A percentile compares a stretch with the other conserved stretches of the same genome.
phyloP scores from a whole-genome alignment of 2,888 invertebrate species.

The Tenthredo scrophulariae region DNA sequence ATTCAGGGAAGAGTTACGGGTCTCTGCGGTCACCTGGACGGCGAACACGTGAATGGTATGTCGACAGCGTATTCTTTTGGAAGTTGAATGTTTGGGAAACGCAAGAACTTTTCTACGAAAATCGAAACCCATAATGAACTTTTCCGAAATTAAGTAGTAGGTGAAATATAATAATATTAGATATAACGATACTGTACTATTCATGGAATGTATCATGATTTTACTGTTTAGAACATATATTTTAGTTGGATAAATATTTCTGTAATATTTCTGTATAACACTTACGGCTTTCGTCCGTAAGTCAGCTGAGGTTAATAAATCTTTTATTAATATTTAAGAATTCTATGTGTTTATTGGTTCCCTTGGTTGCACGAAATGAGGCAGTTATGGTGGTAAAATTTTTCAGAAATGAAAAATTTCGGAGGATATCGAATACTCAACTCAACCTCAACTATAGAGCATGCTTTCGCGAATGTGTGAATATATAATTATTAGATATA shows the following conservation, averaged over 20 bases:
- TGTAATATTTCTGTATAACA: not conserved
- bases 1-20: conserved; percentile 65
- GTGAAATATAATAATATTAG: not conserved
- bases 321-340: not conserved
- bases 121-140: not conserved
- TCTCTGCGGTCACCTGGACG: conserved; percentile 67
- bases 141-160: not conserved
- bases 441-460: too few relatives aligned
- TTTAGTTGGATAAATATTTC: not conserved
- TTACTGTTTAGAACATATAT: not conserved
- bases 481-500: too few relatives aligned
- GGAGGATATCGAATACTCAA: too few relatives aligned
- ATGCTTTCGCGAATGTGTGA: too few relatives aligned
- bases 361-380: too few relatives aligned
- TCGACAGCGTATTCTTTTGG: conserved; percentile 58
- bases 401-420: too few relatives aligned
- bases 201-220: not conserved
- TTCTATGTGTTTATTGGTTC: too few relatives aligned
- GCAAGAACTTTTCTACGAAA: not conserved
- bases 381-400: too few relatives aligned
- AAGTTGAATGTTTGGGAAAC: not conserved
- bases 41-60: conserved; percentile 58
- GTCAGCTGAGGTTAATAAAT: not conserved
- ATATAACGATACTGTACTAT: not conserved
- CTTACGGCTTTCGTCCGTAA: not conserved